phyloP scores from a whole-genome alignment of 2,113 vertebrate genomes.

The Marmota monax region DNA sequence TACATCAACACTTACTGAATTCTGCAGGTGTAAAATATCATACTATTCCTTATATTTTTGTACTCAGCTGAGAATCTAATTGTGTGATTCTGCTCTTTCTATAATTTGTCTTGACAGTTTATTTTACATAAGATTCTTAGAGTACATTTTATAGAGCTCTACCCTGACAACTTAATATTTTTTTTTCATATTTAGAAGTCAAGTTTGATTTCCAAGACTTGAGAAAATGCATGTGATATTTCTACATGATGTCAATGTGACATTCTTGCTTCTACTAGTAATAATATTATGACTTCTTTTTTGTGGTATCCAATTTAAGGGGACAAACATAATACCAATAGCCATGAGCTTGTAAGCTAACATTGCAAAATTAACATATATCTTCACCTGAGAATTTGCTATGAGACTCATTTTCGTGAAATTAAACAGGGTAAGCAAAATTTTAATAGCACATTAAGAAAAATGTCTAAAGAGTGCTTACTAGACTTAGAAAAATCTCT shows the following conservation, averaged over 20 bases:
- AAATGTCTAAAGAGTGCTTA: background rate
- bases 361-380: background rate
- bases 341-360: background rate
- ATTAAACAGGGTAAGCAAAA: background rate
- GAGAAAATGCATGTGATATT: background rate
- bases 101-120: background rate
- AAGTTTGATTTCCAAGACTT: background rate
- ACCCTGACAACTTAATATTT: background rate
- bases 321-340: background rate
- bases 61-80: background rate
- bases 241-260: background rate
- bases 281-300: background rate
- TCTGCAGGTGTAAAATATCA: background rate
- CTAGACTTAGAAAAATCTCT: background rate
- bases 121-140: background rate
- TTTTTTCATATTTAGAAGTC: slow-evolving; percentile 17
- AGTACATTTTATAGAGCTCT: background rate
- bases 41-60: background rate
- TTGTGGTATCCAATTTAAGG: background rate
- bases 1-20: background rate
- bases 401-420: no score
- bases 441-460: background rate
- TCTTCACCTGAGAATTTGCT: background rate
- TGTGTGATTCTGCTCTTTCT: background rate
- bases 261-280: background rate